Evolutionary conservation across 1,140 invertebrate genomes (phyloP).

Genomic region (Drosophila truncata): DNA sequence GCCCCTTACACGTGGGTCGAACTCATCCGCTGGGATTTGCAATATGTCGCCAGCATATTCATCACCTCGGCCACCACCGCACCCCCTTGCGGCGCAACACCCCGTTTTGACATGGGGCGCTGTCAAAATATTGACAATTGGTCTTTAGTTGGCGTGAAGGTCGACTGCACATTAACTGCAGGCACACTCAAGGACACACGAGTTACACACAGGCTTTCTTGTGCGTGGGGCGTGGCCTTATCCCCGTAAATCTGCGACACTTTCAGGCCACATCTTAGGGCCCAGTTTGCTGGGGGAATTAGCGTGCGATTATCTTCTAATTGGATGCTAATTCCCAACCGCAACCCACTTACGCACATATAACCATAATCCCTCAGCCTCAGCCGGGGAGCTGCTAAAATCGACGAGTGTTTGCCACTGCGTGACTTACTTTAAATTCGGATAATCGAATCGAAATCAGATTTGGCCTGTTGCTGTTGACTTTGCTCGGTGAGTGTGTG

Average conservation of each 20-base stretch:
- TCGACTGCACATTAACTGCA: conserved; percentile 78
- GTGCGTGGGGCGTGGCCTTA: conserved; percentile 32
- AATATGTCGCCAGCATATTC: conserved; percentile 68
- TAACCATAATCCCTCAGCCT: background rate
- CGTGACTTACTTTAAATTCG: conserved; percentile 83
- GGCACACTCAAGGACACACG: conserved; percentile 33
- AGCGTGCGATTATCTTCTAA: conserved; percentile 76
- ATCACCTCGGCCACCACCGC: conserved; percentile 40
- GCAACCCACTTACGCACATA: conserved; percentile 41
- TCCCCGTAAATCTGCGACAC: conserved; percentile 68
- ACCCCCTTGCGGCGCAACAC: background rate
- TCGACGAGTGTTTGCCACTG: conserved; percentile 56
- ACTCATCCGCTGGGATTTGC: conserved; percentile 72
- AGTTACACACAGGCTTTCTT: background rate
- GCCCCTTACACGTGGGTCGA: conserved; percentile 31
- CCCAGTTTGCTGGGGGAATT: conserved; percentile 58
- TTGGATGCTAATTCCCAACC: conserved; percentile 69
- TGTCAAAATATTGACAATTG: conserved; percentile 80
- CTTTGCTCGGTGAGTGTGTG: conserved; percentile 33
- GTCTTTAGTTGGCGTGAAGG: conserved; percentile 75
- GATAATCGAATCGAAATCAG: conserved; percentile 75
- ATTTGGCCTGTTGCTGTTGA: conserved; percentile 64
- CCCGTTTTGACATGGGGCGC: conserved; percentile 21
- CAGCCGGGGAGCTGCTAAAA: conserved; percentile 55
- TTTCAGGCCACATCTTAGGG: conserved; percentile 26